A percentile compares a stretch with the other conserved stretches of the same genome.
phyloP scores from a whole-genome alignment of 1,140 invertebrate species.

The Drosophila insularis region DNA sequence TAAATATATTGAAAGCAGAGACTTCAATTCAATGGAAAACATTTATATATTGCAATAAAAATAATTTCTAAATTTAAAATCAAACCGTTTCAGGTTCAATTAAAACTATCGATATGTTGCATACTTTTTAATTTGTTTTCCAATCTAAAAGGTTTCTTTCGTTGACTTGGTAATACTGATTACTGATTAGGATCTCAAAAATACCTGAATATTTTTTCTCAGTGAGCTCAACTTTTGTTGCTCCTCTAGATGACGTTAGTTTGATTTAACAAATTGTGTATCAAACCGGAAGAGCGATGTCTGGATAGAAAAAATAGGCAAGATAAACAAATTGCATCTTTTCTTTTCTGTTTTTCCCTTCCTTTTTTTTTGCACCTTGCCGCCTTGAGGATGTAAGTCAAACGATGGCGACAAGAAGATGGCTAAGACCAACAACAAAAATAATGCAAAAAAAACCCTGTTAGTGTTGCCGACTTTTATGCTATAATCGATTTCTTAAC shows the following conservation, averaged over 20 bases:
- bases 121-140: too few species aligned
- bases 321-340: constrained; percentile 38
- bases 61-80: too few species aligned
- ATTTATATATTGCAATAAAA: too few species aligned
- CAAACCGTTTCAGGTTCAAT: too few species aligned
- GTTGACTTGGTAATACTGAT: too few species aligned
- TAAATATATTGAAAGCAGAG: too few species aligned
- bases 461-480: constrained; percentile 57
- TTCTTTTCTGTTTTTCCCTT: not conserved
- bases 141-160: not conserved
- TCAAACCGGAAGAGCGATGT: constrained; percentile 54
- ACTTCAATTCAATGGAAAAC: too few species aligned
- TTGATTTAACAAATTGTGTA: constrained; percentile 32
- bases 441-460: constrained; percentile 28
- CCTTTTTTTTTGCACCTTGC: constrained; percentile 63
- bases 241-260: not conserved
- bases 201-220: not conserved
- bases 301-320: constrained; percentile 21
- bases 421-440: constrained; percentile 24
- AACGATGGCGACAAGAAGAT: constrained; percentile 39
- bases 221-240: constrained; percentile 9
- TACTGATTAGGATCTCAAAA: too few species aligned
- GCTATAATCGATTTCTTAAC: constrained; percentile 76
- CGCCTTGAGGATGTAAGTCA: constrained; percentile 62
- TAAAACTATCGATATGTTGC: too few species aligned